Percentiles rank a stretch among this genome's conserved stretches.
These are phyloP conservation scores for Drosophila sordidapex DNA, from an alignment of 2,888 invertebrate genomes.

Conservation along the genomic window DNA sequence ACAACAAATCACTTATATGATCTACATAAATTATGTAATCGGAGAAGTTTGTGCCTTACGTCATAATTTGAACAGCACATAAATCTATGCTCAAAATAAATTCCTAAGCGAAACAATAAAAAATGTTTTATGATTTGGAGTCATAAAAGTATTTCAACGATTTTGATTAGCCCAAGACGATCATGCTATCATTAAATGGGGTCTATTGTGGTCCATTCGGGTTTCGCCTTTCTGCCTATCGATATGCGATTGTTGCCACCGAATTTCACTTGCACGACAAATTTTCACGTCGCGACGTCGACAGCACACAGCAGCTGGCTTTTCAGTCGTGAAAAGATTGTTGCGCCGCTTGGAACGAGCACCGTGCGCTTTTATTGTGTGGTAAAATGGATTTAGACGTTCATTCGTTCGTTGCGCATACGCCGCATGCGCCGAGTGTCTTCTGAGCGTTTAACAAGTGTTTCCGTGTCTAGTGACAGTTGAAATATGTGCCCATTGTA, in stretches of 20 bases:
- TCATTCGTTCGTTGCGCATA: constrained; percentile 55
- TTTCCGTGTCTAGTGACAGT: constrained; percentile 36
- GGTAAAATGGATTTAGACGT: constrained; percentile 38
- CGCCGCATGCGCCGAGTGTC: constrained; percentile 56
- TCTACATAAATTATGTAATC: background rate
- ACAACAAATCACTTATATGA: background rate
- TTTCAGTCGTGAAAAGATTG: constrained; percentile 72
- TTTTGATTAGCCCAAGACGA: background rate
- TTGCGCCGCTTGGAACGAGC: constrained; percentile 70
- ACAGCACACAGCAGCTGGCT: constrained; percentile 17
- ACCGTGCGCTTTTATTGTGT: constrained; percentile 42
- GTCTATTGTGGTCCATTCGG: background rate
- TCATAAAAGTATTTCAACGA: background rate
- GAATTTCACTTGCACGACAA: constrained; percentile 56
- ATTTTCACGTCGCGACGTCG: constrained; percentile 41
- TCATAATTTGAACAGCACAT: background rate
- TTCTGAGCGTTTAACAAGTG: constrained; percentile 64
- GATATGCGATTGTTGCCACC: constrained; percentile 41
- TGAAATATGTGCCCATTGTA: constrained; percentile 17
- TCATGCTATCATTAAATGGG: background rate
- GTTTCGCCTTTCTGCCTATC: constrained; percentile 39
- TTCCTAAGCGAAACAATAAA: background rate
- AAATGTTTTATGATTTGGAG: background rate
- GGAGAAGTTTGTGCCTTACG: background rate
- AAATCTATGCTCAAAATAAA: background rate